phyloP scores from a whole-genome alignment of 2,888 invertebrate species.

The Tipula lateralis region DNA sequence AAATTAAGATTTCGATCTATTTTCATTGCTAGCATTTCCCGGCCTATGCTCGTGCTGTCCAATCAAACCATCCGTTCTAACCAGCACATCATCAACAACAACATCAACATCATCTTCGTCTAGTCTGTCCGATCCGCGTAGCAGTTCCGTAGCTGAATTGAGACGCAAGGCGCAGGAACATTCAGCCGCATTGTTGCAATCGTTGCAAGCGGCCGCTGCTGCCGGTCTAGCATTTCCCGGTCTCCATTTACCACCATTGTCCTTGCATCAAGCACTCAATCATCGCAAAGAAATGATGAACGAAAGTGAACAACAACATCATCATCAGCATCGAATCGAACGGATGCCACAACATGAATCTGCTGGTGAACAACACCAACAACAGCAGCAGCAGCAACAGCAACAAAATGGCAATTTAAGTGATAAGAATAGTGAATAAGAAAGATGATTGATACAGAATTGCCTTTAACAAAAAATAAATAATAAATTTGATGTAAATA shows the following conservation, averaged over 20 bases:
- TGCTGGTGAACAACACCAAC: slow-evolving; percentile 40
- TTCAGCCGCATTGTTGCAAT: slow-evolving; percentile 78
- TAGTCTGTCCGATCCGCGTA: slow-evolving; percentile 60
- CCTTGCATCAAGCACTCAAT: slow-evolving; percentile 46
- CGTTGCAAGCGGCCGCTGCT: slow-evolving; percentile 58
- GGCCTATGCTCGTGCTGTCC: slow-evolving; percentile 78
- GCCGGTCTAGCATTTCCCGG: slow-evolving; percentile 49
- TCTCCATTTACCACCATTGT: slow-evolving; percentile 50
- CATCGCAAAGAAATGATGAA: slow-evolving; percentile 33
- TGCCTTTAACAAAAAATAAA: neutral
- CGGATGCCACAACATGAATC: no score
- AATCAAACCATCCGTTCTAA: slow-evolving; percentile 53
- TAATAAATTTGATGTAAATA: neutral
- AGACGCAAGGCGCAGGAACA: slow-evolving; percentile 92
- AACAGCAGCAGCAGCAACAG: neutral
- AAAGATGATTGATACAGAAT: neutral
- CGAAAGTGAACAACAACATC: slow-evolving; percentile 40
- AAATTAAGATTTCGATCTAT: slow-evolving; percentile 13
- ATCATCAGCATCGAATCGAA: slow-evolving; percentile 44
- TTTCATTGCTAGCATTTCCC: slow-evolving; percentile 57
- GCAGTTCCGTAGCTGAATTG: slow-evolving; percentile 85
- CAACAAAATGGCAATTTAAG: slow-evolving; percentile 11
- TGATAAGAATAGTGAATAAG: slow-evolving; percentile 7
- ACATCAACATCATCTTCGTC: slow-evolving; percentile 44
- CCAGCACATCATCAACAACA: slow-evolving; percentile 37